Base-by-base conservation (phyloP, 2,888 invertebrate genomes). In the Baronia brevicornis region DNA sequence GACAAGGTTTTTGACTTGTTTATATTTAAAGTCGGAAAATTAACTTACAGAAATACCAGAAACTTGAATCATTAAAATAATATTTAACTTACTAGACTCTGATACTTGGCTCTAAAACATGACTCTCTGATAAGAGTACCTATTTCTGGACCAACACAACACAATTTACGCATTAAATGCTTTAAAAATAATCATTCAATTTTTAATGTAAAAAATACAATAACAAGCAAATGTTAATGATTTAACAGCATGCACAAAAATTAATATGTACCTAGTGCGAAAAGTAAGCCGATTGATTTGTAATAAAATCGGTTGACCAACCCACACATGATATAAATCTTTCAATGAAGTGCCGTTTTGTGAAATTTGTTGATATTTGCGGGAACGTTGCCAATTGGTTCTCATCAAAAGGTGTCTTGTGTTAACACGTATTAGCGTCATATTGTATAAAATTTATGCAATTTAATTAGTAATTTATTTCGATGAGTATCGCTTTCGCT, bases 361-460 rank as follows among this genome's bases (percentile, higher is more conserved):
- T 43, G 49, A 55, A 55, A 64, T 63, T 58, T 69, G 67, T 61
- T 60, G 48, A 53, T 51, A 51, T 55, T 38, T 34, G 38, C 48
- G 49, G 44, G 51, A 56, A 44, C 54, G 49, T 46, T 46, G 52
- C 60, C 69, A 61, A 68, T 66, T 65, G 69, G 59, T 67, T 63
- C 44, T 45, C 56, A 56, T 70, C 65, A 62, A 54, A 46, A 54
- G 47, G 46, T 51, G 48, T 54, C 53, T 54, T 55, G 55, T 50
- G 54, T 44, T 46, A 46, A 48, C 51, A 36, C 43, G 35, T 51
- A 39, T 46, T 42, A 49, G 28, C 40, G 41, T 49, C 43, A 44
- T 38, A 41, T 44, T 45, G 41, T 44, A 46, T 43, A 48, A 46
- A 44, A 44, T 37, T 33, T 36, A 27, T 39, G 37, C 39, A 39